Conservation (phyloP, 2,797 vertebrate genomes). For the Scolopax rusticola region DNA sequence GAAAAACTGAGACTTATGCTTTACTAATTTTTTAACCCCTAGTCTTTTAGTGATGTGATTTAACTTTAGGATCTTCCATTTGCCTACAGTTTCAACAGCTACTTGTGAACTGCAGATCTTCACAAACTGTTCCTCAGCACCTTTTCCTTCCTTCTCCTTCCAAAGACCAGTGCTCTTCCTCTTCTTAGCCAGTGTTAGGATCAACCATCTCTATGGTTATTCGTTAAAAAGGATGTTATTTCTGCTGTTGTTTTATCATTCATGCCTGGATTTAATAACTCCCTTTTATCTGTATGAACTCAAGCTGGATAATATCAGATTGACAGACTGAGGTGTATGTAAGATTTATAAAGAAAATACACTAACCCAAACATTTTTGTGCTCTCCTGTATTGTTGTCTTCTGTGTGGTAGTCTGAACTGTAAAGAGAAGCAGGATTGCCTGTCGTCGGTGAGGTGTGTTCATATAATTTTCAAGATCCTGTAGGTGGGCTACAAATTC, state of each 20-base stretch:
- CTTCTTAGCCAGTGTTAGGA: neutral
- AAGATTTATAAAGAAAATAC: neutral
- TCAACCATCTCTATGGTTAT: neutral
- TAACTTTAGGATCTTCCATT: neutral
- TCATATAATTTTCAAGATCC: neutral
- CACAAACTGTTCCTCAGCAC: neutral
- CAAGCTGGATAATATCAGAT: neutral
- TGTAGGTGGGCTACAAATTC: neutral
- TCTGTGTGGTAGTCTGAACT: neutral
- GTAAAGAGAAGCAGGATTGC: neutral
- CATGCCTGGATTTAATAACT: neutral
- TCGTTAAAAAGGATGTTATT: neutral
- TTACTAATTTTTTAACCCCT: neutral
- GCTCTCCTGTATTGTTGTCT: neutral
- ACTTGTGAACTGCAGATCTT: neutral
- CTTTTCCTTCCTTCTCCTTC: neutral
- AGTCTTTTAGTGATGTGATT: neutral
- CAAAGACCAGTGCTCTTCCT: neutral
- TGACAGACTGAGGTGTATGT: neutral
- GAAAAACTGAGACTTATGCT: neutral
- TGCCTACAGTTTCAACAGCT: neutral
- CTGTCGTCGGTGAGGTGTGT: neutral
- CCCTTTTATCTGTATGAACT: neutral
- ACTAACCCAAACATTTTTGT: neutral
- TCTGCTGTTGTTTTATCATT: neutral